Conservation (phyloP, 1,140 invertebrate genomes). For the Brachionus sp. region DNA sequence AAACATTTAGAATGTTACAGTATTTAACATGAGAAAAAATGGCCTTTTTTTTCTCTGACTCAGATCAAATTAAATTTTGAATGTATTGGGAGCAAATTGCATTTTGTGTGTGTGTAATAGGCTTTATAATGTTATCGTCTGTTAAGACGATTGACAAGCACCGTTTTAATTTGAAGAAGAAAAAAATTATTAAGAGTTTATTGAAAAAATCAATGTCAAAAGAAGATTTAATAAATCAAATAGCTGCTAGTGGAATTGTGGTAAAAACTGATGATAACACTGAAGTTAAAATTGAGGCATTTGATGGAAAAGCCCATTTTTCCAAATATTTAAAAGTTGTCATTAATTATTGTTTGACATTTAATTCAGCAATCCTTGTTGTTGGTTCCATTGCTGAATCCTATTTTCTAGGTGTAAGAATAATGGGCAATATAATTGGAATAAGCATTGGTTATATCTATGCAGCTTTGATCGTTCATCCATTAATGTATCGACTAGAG, state of each 20-base stretch:
- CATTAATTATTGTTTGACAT: neutral
- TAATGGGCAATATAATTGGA: neutral
- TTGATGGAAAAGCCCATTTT: neutral
- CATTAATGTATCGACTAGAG: neutral
- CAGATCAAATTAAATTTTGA: neutral
- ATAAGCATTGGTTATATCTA: neutral
- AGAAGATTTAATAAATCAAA: neutral
- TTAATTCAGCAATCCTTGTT: neutral
- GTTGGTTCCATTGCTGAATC: conserved; percentile 1
- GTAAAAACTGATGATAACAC: neutral
- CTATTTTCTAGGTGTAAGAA: neutral
- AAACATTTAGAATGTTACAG: neutral
- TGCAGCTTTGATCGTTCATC: conserved; percentile 7
- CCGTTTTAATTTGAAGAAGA: neutral
- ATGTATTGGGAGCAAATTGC: conserved; percentile 35
- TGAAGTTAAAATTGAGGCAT: neutral
- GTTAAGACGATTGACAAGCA: conserved; percentile 12
- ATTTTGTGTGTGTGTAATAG: neutral
- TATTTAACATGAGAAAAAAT: neutral
- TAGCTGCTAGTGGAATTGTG: neutral
- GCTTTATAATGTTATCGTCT: neutral
- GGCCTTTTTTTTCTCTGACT: neutral
- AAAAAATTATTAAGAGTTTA: neutral
- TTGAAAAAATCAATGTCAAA: neutral
- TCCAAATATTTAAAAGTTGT: neutral